These are phyloP conservation scores for Suricata suricatta DNA, from an alignment of 2,113 vertebrate genomes.

Conservation along the genomic window DNA sequence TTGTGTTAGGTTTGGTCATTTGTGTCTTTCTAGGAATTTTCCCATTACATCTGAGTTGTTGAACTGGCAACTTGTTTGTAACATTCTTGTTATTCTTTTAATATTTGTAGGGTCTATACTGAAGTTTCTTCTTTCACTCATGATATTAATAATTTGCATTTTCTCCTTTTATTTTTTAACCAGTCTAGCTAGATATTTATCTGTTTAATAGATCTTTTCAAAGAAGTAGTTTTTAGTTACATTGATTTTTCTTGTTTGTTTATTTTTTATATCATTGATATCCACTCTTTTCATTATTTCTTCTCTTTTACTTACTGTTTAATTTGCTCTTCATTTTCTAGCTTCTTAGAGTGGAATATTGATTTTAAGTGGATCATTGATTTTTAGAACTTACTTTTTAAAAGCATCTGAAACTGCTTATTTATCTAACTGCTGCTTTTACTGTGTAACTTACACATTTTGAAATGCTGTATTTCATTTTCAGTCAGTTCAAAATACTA, in stretches of 20 bases:
- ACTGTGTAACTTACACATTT: not conserved
- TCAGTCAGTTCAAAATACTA: slow-evolving; percentile 53
- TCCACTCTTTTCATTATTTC: not conserved
- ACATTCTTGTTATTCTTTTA: not conserved
- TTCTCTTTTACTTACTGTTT: not conserved
- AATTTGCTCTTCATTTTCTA: slow-evolving; percentile 23
- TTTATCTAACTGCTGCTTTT: slow-evolving; percentile 39
- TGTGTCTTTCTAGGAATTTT: not conserved
- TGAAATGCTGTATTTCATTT: slow-evolving; percentile 45
- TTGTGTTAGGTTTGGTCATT: slow-evolving; percentile 13
- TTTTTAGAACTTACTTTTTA: slow-evolving; percentile 3
- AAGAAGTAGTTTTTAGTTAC: not conserved
- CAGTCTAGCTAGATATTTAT: slow-evolving; percentile 4
- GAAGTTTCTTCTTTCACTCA: not conserved
- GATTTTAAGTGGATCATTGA: not conserved
- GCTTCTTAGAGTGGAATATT: slow-evolving; percentile 30
- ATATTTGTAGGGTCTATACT: slow-evolving; percentile 3
- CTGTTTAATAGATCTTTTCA: slow-evolving; percentile 18
- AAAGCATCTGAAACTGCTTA: not conserved
- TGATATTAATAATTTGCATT: slow-evolving; percentile 23
- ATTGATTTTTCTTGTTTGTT: not conserved
- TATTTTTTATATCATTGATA: not conserved
- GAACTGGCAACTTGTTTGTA: not conserved
- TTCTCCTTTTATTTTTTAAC: not conserved
- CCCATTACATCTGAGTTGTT: slow-evolving; percentile 12